Evolutionary conservation across 2,888 invertebrate genomes (phyloP), one percentile per base, ranked within the genome.

Genomic region (Phasia obesa): DNA sequence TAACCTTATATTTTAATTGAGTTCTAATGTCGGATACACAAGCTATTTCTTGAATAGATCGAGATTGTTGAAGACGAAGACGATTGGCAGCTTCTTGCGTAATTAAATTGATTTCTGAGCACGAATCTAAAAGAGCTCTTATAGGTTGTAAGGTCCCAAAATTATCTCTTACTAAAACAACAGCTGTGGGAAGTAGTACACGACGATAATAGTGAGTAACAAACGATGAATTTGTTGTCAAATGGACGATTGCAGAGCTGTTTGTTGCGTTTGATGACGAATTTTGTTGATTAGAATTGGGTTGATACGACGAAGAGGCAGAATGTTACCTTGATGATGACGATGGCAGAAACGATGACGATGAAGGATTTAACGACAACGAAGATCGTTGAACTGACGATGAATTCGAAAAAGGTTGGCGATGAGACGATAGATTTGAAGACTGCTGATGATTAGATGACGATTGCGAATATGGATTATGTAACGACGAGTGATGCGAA

Each of bases 121-220:
- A 60, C 9, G 60, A 60, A 42, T 42, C 60, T 42, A 60, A 4
- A 2, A 76, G 51, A 2, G 81, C 75, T 17, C 65, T 47, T 35
- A 70, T 2, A 0, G 65, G 81, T 47, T 70, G 81, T 4, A 55
- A 19, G 11, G 13, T 17, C 13, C 71, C 71, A 11, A 27, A 9
- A 35, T n/a, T n/a, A 2, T 75, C 75, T 17, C 65, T 47, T 35
- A 70, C 71, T 64, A 11, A 27, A 71, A 81, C 27, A 13, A 80
- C n/a, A 4, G 60, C 64, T 31, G 57, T 69, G 2, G 57, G 44
- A 19, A 69, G 55, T 35, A 35, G 35, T 35, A 35, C 35, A 35
- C 35, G 9, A 35, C 35, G 35, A 35, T 35, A 27, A 27, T 27
- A 27, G 27, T 6, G 27, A 27, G 35, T 35, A 35, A 35, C 11